Percentiles rank a stretch among this genome's conserved stretches.
phyloP scores from a whole-genome alignment of 2,113 vertebrate genomes.

The Coryphaenoides rupestris region DNA sequence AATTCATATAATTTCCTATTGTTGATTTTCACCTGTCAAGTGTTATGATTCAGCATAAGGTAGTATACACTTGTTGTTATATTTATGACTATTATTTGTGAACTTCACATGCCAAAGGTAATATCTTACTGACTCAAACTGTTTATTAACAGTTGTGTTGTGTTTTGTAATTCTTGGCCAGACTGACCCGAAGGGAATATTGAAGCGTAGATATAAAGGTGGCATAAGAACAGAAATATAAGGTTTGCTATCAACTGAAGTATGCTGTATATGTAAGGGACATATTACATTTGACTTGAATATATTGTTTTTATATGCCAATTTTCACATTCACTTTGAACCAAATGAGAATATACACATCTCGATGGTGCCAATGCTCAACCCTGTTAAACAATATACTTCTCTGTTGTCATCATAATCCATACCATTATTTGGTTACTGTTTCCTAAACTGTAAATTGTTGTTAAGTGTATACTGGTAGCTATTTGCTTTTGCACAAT shows the following conservation, averaged over 20 bases:
- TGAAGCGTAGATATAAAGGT: conserved; percentile 2
- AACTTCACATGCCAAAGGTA: conserved; percentile 58
- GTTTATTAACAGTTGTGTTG: conserved; percentile 23
- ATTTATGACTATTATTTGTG: conserved; percentile 40
- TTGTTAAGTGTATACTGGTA: conserved; percentile 47
- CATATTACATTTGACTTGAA: conserved; percentile 6
- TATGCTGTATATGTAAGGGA: conserved; percentile 1
- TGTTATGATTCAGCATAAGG: conserved; percentile 33
- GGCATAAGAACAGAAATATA: conserved; percentile 9
- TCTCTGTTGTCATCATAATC: conserved; percentile 25
- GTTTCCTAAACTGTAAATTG: conserved; percentile 43
- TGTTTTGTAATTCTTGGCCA: conserved; percentile 20
- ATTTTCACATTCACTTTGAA: conserved; percentile 26
- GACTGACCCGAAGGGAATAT: background rate
- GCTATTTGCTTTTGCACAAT: conserved; percentile 58
- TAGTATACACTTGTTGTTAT: conserved; percentile 41
- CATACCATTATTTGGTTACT: conserved; percentile 31
- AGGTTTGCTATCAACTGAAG: conserved; percentile 5
- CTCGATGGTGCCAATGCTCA: conserved; percentile 17
- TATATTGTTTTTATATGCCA: conserved; percentile 7
- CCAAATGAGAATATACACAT: conserved; percentile 38
- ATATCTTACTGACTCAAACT: conserved; percentile 41
- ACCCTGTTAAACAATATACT: conserved; percentile 21
- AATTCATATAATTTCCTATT: conserved; percentile 25
- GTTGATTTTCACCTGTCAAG: conserved; percentile 40